Percentiles rank a stretch among this genome's conserved stretches.
Conservation (phyloP, 1,140 invertebrate genomes). For the Drosophila eugracilis region DNA sequence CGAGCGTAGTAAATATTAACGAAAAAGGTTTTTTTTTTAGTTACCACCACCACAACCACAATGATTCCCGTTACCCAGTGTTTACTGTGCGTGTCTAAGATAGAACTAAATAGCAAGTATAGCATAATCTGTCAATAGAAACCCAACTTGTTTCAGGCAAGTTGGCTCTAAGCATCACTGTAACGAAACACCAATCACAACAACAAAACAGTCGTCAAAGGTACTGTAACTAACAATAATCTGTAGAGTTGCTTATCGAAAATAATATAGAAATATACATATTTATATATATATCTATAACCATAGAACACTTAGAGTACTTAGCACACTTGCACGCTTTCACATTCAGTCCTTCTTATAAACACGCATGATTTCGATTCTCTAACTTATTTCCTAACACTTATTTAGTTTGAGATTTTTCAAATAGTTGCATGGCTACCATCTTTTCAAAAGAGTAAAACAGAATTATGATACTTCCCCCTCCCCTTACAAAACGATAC, state of each 20-base stretch:
- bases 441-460: neutral
- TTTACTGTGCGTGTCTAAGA: conserved; percentile 23
- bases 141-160: neutral
- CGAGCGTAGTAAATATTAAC: conserved; percentile 9
- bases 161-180: conserved; percentile 40
- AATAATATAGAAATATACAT: neutral
- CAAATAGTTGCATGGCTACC: conserved; percentile 16
- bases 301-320: conserved; percentile 26
- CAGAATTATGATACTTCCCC: neutral
- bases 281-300: too few relatives aligned
- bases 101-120: conserved; percentile 11
- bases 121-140: conserved; percentile 24
- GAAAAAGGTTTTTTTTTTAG: too few relatives aligned
- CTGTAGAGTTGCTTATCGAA: conserved; percentile 35
- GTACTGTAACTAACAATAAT: conserved; percentile 46
- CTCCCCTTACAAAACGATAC: neutral
- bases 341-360: conserved; percentile 9
- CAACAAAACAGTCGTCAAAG: conserved; percentile 20
- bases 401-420: neutral
- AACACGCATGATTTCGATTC: conserved; percentile 23
- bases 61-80: conserved; percentile 22
- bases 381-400: too few relatives aligned
- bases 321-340: conserved; percentile 37
- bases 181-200: conserved; percentile 59
- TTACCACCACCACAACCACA: too few relatives aligned